Conservation (phyloP, 2,113 vertebrate genomes). For the Cacatua alba region DNA sequence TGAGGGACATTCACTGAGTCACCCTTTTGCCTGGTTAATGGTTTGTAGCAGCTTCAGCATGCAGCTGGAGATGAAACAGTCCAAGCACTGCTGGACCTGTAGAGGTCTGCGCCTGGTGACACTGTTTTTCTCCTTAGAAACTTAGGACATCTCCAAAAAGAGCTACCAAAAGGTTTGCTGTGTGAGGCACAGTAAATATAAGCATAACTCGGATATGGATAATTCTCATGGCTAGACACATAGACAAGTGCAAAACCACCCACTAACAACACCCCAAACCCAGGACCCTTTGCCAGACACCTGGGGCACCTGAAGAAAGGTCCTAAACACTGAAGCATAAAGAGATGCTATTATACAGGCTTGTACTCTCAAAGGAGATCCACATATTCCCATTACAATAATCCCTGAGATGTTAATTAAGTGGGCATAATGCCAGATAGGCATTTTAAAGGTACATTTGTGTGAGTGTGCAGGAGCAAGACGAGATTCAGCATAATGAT, state of each 20-base stretch:
- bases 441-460: neutral
- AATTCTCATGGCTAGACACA: neutral
- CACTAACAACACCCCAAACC: neutral
- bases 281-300: neutral
- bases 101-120: neutral
- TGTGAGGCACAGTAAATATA: neutral
- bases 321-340: neutral
- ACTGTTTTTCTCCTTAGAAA: neutral
- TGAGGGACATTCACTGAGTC: neutral
- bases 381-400: neutral
- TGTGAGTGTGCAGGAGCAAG: neutral
- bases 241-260: neutral
- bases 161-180: neutral
- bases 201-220: neutral
- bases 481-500: conserved; percentile 26
- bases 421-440: conserved; percentile 6
- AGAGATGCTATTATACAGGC: neutral
- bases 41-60: neutral
- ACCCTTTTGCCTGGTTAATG: neutral
- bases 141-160: neutral
- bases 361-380: conserved; percentile 5
- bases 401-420: conserved; percentile 32
- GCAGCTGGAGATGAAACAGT: neutral
- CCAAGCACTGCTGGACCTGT: neutral
- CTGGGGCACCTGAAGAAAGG: neutral